These are phyloP conservation scores for Megamerina dolium DNA, from an alignment of 2,888 invertebrate genomes.

Conservation along the genomic window DNA sequence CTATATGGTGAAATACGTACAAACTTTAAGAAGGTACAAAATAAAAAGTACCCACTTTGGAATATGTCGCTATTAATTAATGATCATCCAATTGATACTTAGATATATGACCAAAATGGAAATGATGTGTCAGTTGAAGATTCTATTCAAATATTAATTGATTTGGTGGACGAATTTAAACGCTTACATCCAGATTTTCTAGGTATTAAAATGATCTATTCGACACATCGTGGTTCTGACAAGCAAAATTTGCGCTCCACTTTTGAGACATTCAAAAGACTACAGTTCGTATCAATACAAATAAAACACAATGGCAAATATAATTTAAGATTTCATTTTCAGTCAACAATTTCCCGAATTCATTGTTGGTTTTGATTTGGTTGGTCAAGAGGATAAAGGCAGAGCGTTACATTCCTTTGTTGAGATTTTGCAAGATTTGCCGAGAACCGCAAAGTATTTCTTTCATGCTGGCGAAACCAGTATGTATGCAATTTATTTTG, in stretches of 20 bases:
- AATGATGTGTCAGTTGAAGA: slow-evolving; percentile 46
- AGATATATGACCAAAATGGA: slow-evolving; percentile 53
- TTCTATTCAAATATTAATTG: slow-evolving; percentile 38
- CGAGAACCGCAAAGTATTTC: slow-evolving; percentile 49
- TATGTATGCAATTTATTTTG: slow-evolving; percentile 12
- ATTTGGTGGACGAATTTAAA: slow-evolving; percentile 50
- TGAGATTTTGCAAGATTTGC: slow-evolving; percentile 20
- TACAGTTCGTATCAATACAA: slow-evolving; percentile 21
- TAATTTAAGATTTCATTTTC: slow-evolving; percentile 4
- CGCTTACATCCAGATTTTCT: slow-evolving; percentile 51
- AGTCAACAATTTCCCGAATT: slow-evolving; percentile 48
- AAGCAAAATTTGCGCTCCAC: slow-evolving; percentile 8
- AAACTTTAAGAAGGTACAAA: slow-evolving; percentile 19
- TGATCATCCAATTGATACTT: background rate
- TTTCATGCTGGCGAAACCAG: slow-evolving; percentile 61
- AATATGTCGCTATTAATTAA: background rate
- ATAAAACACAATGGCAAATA: background rate
- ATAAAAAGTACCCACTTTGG: background rate
- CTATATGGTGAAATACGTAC: slow-evolving; percentile 54
- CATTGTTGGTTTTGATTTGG: slow-evolving; percentile 58
- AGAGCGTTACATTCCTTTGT: slow-evolving; percentile 40
- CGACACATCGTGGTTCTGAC: slow-evolving; percentile 11
- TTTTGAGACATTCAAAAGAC: slow-evolving; percentile 18
- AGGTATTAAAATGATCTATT: slow-evolving; percentile 54
- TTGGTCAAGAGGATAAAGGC: slow-evolving; percentile 58